Evolutionary conservation across 2,797 vertebrate species (phyloP).

Genomic region (Arnoldichthys spilopterus): DNA sequence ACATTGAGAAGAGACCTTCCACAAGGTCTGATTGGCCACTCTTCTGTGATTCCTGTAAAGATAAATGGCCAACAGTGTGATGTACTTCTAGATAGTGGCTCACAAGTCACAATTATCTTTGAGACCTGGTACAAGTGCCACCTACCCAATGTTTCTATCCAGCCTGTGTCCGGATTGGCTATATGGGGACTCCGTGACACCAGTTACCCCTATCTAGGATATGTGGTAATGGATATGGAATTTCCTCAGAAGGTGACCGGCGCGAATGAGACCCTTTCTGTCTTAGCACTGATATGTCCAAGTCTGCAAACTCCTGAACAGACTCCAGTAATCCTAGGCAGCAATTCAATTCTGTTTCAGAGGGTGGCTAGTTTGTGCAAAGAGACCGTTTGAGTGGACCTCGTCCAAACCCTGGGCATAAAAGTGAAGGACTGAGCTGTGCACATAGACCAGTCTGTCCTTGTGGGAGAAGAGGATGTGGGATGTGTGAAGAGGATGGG

Average conservation of each 20-base stretch:
- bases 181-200: conserved; percentile 52
- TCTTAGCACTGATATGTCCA: conserved; percentile 51
- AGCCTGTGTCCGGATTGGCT: conserved; percentile 31
- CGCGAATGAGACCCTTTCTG: conserved; percentile 3
- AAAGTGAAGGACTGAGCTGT: too few species aligned
- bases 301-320: conserved; percentile 28
- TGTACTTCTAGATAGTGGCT: conserved; percentile 55
- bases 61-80: conserved; percentile 47
- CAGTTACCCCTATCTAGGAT: conserved; percentile 47
- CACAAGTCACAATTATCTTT: conserved; percentile 57
- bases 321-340: conserved; percentile 42
- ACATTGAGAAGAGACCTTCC: background rate
- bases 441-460: too few species aligned
- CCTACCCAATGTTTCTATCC: conserved; percentile 23
- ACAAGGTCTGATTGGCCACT: conserved; percentile 35
- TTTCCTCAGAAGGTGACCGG: conserved; percentile 40
- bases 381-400: background rate
- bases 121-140: conserved; percentile 45
- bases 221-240: conserved; percentile 45
- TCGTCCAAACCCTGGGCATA: too few species aligned
- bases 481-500: background rate
- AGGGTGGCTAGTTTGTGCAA: conserved; percentile 7
- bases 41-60: conserved; percentile 13
- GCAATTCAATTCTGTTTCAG: conserved; percentile 33
- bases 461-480: too few species aligned